Evolutionary conservation across 2,888 invertebrate genomes (phyloP).

Genomic region (Cheilosia pagana): DNA sequence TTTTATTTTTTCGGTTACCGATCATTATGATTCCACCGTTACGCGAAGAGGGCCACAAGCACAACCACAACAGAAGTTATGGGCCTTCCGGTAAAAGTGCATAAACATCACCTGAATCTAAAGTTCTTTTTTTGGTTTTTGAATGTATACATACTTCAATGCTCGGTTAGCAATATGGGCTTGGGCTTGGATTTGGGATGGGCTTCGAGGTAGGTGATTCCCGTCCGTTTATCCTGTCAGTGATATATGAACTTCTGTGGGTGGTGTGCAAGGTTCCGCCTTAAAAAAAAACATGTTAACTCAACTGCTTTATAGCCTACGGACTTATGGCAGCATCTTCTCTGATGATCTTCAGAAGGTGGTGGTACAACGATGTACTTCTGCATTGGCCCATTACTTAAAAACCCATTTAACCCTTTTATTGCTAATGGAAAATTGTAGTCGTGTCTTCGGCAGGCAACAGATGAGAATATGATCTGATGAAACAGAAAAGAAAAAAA

Average conservation of each 20-base stretch:
- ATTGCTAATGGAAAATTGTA: conserved; percentile 48
- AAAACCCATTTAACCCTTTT: conserved; percentile 50
- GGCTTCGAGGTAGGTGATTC: conserved; percentile 36
- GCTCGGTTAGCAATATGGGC: conserved; percentile 35
- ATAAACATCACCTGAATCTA: conserved; percentile 39
- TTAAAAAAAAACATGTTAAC: conserved; percentile 10
- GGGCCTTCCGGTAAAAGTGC: conserved; percentile 57
- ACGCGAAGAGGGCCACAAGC: conserved; percentile 41
- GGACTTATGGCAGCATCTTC: conserved; percentile 30
- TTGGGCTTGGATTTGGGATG: conserved; percentile 46
- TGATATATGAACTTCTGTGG: conserved; percentile 47
- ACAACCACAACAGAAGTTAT: conserved; percentile 27
- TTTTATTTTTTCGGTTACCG: conserved; percentile 35
- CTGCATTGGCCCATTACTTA: conserved; percentile 29
- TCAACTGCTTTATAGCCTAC: conserved; percentile 1
- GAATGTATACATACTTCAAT: conserved; percentile 6
- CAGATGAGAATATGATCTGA: conserved; percentile 14
- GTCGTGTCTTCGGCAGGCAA: conserved; percentile 12
- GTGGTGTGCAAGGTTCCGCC: conserved; percentile 29
- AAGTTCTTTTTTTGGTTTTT: conserved; percentile 25
- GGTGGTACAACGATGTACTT: conserved; percentile 8
- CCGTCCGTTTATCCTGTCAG: conserved; percentile 42
- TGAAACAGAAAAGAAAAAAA: neutral
- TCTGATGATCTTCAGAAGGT: conserved; percentile 6
- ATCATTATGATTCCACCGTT: conserved; percentile 42